A percentile compares a stretch with the other conserved stretches of the same genome.
Evolutionary conservation across 2,113 vertebrate species (phyloP).

Genomic region (Sisor rabdophorus): DNA sequence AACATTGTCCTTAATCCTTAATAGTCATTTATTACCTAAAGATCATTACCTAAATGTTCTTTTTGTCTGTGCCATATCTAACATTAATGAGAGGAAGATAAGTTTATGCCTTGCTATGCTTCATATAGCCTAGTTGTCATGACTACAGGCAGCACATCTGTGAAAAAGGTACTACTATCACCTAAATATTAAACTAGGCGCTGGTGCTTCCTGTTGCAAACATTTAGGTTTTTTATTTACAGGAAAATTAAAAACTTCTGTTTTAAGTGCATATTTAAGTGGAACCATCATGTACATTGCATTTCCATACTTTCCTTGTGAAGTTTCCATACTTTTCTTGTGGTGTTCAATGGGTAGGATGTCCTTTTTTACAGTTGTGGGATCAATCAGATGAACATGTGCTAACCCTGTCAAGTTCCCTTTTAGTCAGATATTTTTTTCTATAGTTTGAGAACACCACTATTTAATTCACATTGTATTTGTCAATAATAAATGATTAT

Average conservation of each 20-base stretch:
- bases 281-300: not conserved
- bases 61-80: slow-evolving; percentile 3
- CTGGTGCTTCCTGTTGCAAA: not conserved
- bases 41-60: slow-evolving; percentile 9
- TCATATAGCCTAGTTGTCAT: slow-evolving; percentile 25
- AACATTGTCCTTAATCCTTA: not conserved
- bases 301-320: slow-evolving; percentile 4
- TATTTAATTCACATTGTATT: not conserved
- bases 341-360: not conserved
- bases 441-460: not conserved
- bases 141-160: slow-evolving; percentile 22
- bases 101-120: not conserved
- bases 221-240: not conserved
- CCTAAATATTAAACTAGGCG: slow-evolving; percentile 2
- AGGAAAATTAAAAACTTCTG: not conserved
- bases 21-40: slow-evolving; percentile 23
- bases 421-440: too few relatives aligned
- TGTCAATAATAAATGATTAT: not conserved
- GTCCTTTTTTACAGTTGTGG: not conserved
- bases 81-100: not conserved
- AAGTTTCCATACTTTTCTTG: too few relatives aligned
- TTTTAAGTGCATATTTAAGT: slow-evolving; percentile 1
- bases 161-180: slow-evolving; percentile 20
- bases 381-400: not conserved
- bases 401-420: not conserved